Evolutionary conservation across 2,888 invertebrate genomes (phyloP), one percentile per base, ranked within the genome.

Genomic region (Iselma pallidipennis): DNA sequence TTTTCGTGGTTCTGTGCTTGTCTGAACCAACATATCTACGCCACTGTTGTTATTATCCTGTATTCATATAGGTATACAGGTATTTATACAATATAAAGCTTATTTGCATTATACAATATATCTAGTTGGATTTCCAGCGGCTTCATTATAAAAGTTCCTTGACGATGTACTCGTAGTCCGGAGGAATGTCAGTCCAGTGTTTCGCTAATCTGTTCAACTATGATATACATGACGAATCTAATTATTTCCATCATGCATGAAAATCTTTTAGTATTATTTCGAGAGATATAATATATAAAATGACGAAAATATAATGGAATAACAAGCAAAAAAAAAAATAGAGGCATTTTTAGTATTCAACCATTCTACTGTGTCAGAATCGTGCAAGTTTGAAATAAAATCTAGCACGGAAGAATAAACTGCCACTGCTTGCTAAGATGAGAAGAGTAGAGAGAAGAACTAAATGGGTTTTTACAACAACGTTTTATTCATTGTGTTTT

Each of bases 401-500:
- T 71, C 65, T 65, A 55, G 45, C 54, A 68, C 66, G 69, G 69
- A 67, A 68, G 71, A 70, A 57, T 63, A 70, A 68, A 60, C 66
- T 63, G 61, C 63, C 59, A 68, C 65, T 63, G 66, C n/a, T 60
- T 66, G 66, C 66, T 53, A 26, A 55, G 66, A 66, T 71, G 67
- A 2, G n/a, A 2, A 42, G 4, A 10, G 19, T 7, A 2, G 29
- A 29, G n/a, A n/a, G n/a, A n/a, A n/a, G n/a, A 21, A 42, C 10
- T 42, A 74, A 76, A 75, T 74, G 72, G 71, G 72, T 71, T 76
- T 72, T 75, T 71, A 68, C 69, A 68, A 42, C 21, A n/a, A 63
- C 71, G 70, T 67, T 73, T 70, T 75, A 66, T 69, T 73, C 73
- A 70, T 74, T 73, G 72, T 71, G 69, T 70, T 73, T 74, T 75